Evolutionary conservation across 2,797 vertebrate species (phyloP), one percentile per base, ranked within the genome.

Genomic region (Nothura maculosa): DNA sequence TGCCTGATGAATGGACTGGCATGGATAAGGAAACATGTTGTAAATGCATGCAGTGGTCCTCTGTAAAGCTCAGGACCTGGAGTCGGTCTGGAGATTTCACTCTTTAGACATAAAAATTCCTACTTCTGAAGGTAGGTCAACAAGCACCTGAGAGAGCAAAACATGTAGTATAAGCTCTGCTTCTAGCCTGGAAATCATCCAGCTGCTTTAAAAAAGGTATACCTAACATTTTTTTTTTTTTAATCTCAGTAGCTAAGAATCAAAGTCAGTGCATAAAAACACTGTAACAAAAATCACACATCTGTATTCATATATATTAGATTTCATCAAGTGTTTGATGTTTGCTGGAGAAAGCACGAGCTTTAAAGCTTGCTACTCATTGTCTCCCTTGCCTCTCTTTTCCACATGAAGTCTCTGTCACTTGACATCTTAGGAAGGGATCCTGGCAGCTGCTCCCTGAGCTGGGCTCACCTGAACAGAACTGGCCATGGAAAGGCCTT

Each of bases 371-470:
- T 64, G 22, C 36, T 78, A 19, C 28, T 84, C 1, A 0, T 34
- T 48, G 6, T 52, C 9, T 87, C 58, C 27, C 43, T 60, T 64
- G 61, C 40, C 63, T 34, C 52, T 73, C 45, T 50, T n/a, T n/a
- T 92, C 55, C 78, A 24, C 47, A 55, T 14, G 6, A 9, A 81
- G 36, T 24, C 20, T 43, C 28, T 42, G 50, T n/a, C 54, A 55
- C 54, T 55, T 20, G 54, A 55, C 54, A 5, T 55, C 52, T n/a
- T 12, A 55, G 60, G 28, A 50, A 70, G 12, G 7, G 6, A 12
- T 27, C 11, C 66, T 0, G 0, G 68, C 52, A 36, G 36, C 36
- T 1, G 2, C 4, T 81, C 32, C 27, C 20, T 0, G 0, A 47
- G 24, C 32, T 30, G 30, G 14, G 47, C 14, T 0, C n/a, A n/a